Evolutionary conservation across 2,113 vertebrate species (phyloP), one percentile per base, ranked within the genome.

Genomic region (Oreochromis aureus): DNA sequence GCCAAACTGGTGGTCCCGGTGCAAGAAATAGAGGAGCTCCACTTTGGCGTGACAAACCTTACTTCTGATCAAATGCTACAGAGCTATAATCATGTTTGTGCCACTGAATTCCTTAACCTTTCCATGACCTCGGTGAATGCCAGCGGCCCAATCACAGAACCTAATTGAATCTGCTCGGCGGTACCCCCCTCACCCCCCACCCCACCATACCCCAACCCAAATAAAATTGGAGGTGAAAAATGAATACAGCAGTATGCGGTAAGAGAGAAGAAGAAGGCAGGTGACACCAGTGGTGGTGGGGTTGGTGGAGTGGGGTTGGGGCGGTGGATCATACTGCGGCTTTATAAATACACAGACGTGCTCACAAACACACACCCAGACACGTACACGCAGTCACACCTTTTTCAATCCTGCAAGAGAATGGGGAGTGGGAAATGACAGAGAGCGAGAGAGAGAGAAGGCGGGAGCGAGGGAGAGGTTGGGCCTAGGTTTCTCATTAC

Each of bases 31-130:
- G 30, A 86, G 82, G 89, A 87, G 83, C 91, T 93, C 88, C 84
- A 88, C 84, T 92, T 91, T 93, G 66, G 83, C 7, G 46, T 96
- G 96, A 96, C 94, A 96, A 96, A 96, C 95, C 95, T 89, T 82
- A 90, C 91, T 94, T 94, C 93, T 96, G 96, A 97, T 97, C 96
- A 97, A 96, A 96, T 93, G 95, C 95, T 96, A 95, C 95, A 95
- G 94, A 95, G 87, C 95, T 95, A 94, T 97, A 96, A 97, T 97
- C 96, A 95, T 96, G 95, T 96, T 96, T 96, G 96, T 96, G 95
- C 96, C 96, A 94, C 96, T 96, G 96, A 96, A 97, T 97, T 96
- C 95, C 96, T 97, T 96, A 97, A 97, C 96, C 96, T 97, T 96
- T 96, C 85, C 83, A 53, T 95, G 96, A 97, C 96, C 96, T 95